These are phyloP conservation scores for Acanthoscelides obtectus DNA, from an alignment of 2,888 invertebrate species.

Conservation along the genomic window DNA sequence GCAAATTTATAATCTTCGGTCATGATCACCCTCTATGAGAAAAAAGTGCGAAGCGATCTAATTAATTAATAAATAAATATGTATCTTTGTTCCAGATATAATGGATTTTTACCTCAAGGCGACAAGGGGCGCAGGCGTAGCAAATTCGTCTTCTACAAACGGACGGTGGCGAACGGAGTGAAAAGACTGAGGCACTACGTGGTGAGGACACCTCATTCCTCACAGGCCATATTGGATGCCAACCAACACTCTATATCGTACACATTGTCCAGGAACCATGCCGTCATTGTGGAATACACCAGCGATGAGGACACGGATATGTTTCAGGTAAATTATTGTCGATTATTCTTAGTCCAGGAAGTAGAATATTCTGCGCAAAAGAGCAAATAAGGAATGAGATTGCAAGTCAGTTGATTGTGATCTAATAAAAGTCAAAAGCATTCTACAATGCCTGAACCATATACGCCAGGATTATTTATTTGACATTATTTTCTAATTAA, in stretches of 20 bases:
- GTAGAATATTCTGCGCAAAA: no score
- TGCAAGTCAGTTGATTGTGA: no score
- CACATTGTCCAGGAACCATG: constrained; percentile 92
- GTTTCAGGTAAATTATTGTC: constrained; percentile 81
- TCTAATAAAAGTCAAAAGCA: no score
- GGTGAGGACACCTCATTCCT: constrained; percentile 92
- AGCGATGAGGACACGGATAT: constrained; percentile 95
- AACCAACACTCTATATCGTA: constrained; percentile 96
- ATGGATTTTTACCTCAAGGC: constrained; percentile 85
- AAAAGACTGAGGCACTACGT: constrained; percentile 93
- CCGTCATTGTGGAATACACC: constrained; percentile 97
- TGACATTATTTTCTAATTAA: background rate
- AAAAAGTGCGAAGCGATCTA: no score
- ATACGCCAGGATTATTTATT: background rate
- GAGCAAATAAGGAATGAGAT: no score
- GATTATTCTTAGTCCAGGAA: no score
- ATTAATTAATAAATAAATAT: background rate
- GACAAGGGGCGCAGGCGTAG: constrained; percentile 90
- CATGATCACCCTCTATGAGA: no score
- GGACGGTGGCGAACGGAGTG: constrained; percentile 85
- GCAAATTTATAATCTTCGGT: no score
- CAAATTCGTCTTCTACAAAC: constrained; percentile 87
- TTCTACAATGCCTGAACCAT: no score
- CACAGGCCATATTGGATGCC: constrained; percentile 90
- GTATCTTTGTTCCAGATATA: constrained; percentile 64